Percentiles rank a stretch among this genome's conserved stretches.
Conservation (phyloP, 2,888 invertebrate species). For the Gasteruption jaculator region DNA sequence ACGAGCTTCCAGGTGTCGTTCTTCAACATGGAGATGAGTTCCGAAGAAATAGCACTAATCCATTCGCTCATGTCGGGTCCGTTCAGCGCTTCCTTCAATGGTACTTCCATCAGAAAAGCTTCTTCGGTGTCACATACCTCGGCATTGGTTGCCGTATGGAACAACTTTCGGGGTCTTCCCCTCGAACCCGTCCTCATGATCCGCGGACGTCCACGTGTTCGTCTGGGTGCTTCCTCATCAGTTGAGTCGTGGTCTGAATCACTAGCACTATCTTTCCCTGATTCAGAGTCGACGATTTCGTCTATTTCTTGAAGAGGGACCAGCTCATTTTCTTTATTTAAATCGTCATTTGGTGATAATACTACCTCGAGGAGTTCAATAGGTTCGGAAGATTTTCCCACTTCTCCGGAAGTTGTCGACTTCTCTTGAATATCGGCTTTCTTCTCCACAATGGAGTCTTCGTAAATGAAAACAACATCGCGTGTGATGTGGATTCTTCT, state of each 20-base stretch:
- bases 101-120: conserved; percentile 12
- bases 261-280: background rate
- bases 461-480: conserved; percentile 21
- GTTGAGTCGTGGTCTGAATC: background rate
- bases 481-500: conserved; percentile 16
- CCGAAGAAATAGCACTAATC: conserved; percentile 10
- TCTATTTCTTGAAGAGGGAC: background rate
- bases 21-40: conserved; percentile 14
- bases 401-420: too few species aligned
- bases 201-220: conserved; percentile 14
- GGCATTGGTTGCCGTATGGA: conserved; percentile 7
- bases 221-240: conserved; percentile 2
- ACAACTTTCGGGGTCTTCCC: conserved; percentile 18
- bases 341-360: too few species aligned
- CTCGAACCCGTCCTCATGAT: conserved; percentile 10
- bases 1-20: conserved; percentile 20
- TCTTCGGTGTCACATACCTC: conserved; percentile 4
- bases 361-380: too few species aligned
- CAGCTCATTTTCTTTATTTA: too few species aligned
- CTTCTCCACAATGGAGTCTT: too few species aligned
- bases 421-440: too few species aligned
- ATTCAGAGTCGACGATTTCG: background rate
- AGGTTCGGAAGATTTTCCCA: too few species aligned
- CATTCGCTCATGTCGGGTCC: conserved; percentile 10
- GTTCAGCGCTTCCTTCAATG: conserved; percentile 9